These are phyloP conservation scores for Apis florea DNA, from an alignment of 1,140 invertebrate genomes.

Conservation along the genomic window DNA sequence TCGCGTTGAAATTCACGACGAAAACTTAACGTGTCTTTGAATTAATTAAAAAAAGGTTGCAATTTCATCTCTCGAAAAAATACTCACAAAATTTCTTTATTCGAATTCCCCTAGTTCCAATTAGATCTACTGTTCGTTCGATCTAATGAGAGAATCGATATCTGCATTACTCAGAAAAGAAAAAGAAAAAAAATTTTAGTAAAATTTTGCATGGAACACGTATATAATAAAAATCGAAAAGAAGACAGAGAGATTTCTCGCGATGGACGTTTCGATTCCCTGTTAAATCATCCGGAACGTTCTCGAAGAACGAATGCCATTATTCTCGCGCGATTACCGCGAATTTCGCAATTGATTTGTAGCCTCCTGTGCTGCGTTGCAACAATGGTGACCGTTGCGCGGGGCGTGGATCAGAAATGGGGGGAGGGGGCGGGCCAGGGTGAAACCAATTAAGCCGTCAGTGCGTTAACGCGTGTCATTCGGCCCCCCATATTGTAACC, in stretches of 20 bases:
- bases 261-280: background rate
- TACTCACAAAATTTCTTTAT: too few relatives aligned
- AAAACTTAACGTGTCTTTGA: too few relatives aligned
- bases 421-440: constrained; percentile 21
- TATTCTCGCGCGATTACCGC: constrained; percentile 50
- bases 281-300: constrained; percentile 14
- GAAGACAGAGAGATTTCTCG: background rate
- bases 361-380: constrained; percentile 39
- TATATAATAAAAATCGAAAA: background rate
- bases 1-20: too few relatives aligned
- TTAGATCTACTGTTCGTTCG: too few relatives aligned
- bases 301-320: constrained; percentile 36
- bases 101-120: too few relatives aligned
- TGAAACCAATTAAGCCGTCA: constrained; percentile 67
- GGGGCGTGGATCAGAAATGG: background rate
- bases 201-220: background rate
- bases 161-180: too few relatives aligned
- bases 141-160: too few relatives aligned
- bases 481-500: constrained; percentile 64
- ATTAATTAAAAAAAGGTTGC: too few relatives aligned
- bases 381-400: constrained; percentile 20
- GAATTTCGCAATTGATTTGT: constrained; percentile 66
- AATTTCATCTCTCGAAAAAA: too few relatives aligned
- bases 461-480: constrained; percentile 69
- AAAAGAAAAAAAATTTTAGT: too few relatives aligned